Evolutionary conservation across 2,113 vertebrate genomes (phyloP).

Genomic region (Notarius quadriscutis): DNA sequence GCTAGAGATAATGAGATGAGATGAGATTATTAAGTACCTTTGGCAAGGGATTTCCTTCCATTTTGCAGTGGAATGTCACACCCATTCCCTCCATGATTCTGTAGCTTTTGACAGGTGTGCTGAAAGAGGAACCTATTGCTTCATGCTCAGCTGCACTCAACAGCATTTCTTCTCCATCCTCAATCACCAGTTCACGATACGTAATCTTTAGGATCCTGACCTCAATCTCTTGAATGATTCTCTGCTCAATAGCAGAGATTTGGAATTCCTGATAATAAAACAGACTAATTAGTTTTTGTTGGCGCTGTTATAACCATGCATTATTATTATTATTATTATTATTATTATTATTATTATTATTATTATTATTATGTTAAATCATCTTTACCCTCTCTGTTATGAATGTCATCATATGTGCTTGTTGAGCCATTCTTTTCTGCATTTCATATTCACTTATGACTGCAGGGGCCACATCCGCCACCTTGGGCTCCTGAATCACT

Average conservation of each 20-base stretch:
- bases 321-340: not conserved
- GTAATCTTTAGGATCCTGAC: conserved; percentile 91
- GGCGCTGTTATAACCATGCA: not conserved
- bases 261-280: conserved; percentile 82
- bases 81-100: conserved; percentile 91
- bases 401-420: conserved; percentile 81
- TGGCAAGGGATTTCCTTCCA: conserved; percentile 86
- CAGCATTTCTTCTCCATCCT: conserved; percentile 88
- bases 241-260: conserved; percentile 92
- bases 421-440: conserved; percentile 85
- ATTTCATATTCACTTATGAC: conserved; percentile 83
- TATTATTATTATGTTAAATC: not conserved
- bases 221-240: conserved; percentile 96
- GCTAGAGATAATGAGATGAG: too few species aligned
- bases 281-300: not conserved
- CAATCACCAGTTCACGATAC: conserved; percentile 86
- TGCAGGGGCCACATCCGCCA: conserved; percentile 79
- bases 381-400: conserved; percentile 84
- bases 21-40: conserved; percentile 81
- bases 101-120: conserved; percentile 89
- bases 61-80: conserved; percentile 95
- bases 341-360: not conserved
- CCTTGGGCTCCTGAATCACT: conserved; percentile 82
- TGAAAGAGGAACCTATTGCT: conserved; percentile 83
- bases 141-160: conserved; percentile 83